Evolutionary conservation across 2,113 vertebrate species (phyloP), one percentile per base, ranked within the genome.

Genomic region (Tenebrosternarchus preto): DNA sequence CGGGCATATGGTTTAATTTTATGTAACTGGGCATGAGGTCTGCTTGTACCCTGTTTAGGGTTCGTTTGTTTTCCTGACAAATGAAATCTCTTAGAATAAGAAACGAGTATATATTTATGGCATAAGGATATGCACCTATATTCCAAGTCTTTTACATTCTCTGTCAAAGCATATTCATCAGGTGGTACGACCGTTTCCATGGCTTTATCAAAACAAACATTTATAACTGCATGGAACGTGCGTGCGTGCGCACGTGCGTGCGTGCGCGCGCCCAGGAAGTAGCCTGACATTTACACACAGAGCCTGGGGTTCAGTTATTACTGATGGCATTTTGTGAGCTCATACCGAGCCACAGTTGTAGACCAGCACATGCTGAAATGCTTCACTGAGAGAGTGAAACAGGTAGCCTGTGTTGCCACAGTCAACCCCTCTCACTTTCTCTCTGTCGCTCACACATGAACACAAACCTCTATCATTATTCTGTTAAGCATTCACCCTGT

Each of bases 101-200:
- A 50, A 50, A 50, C 12, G 11, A 50, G 43, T 0, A 12, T 50
- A 15, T 3, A 15, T 36, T 50, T 50, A 46, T 56, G 72, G 22
- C 12, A 7, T 24, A 46, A 17, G 55, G 36, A 71, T 50, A 66
- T 66, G 27, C 46, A 20, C 56, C 57, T 55, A 57, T 56, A 31
- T 64, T 73, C 33, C 56, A 74, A 19, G 3, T 24, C 39, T 5
- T 5, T 36, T 68, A 53, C 39, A 25, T 22, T 9, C 11, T 27
- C 4, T 7, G 12, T 56, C 17, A 69, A 24, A 25, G 55, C 39
- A 8, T n/a, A 5, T 27, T 77, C 36, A 56, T 74, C 43, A 33
- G 57, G 20, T 60, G 39, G 33, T 50, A 75, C 68, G 60, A n/a
- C n/a, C n/a, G 76, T 76, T 82, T 85, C 80, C 77, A 77, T 66